Percentiles rank a stretch among this genome's conserved stretches.
These are phyloP conservation scores for Sericinus montela DNA, from an alignment of 2,888 invertebrate species.

Conservation along the genomic window DNA sequence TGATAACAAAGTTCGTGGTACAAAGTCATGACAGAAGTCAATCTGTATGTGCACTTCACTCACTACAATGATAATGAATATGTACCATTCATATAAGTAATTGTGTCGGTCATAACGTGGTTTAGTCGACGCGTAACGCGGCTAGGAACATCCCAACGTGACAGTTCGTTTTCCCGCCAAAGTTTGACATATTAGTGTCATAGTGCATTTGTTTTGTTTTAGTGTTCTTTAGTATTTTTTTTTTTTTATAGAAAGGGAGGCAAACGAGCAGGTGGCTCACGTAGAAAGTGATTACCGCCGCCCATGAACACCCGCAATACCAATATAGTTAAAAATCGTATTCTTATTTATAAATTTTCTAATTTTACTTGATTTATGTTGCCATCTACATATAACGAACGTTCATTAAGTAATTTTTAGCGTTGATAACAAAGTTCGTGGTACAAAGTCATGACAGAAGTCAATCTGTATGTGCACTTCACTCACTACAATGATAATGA, in stretches of 20 bases:
- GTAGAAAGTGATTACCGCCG: too few species aligned
- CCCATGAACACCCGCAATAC: too few species aligned
- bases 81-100: constrained; percentile 14
- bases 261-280: too few species aligned
- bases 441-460: constrained; percentile 6
- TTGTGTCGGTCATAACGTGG: constrained; percentile 6
- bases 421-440: not conserved
- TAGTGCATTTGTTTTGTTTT: constrained; percentile 19
- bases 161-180: constrained; percentile 27
- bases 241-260: not conserved
- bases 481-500: constrained; percentile 11
- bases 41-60: constrained; percentile 1
- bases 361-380: too few species aligned
- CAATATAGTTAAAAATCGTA: too few species aligned
- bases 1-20: not conserved
- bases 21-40: constrained; percentile 8
- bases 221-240: constrained; percentile 16
- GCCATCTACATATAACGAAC: not conserved
- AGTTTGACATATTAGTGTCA: constrained; percentile 28
- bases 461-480: constrained; percentile 1
- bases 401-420: not conserved
- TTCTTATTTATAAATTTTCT: too few species aligned
- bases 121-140: constrained; percentile 21
- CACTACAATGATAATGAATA: constrained; percentile 12
- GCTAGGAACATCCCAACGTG: constrained; percentile 20